Percentiles rank a stretch among this genome's conserved stretches.
Evolutionary conservation across 2,888 invertebrate species (phyloP).

Genomic region (Busseola fusca): DNA sequence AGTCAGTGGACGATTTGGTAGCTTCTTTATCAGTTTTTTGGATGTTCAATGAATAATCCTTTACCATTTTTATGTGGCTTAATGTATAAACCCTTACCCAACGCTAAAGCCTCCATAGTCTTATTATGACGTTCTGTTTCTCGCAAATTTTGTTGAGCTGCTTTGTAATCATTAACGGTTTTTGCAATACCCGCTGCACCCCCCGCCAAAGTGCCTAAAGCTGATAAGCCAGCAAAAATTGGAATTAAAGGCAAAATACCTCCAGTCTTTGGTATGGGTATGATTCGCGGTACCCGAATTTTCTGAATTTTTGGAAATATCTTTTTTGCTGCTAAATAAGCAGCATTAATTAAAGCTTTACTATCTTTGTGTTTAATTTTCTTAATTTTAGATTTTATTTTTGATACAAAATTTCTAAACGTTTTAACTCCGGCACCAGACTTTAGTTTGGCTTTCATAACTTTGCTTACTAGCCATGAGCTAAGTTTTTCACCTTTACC

Average conservation of each 20-base stretch:
- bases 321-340: not conserved
- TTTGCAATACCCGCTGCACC: too few species aligned
- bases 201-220: slow-evolving; percentile 10
- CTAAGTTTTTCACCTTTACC: too few species aligned
- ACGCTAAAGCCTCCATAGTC: too few species aligned
- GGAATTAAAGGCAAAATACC: not conserved
- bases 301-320: not conserved
- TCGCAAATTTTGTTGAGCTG: too few species aligned
- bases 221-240: slow-evolving; percentile 13
- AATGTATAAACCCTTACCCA: too few species aligned
- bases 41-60: too few species aligned
- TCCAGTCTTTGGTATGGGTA: too few species aligned
- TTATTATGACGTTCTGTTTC: too few species aligned
- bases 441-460: not conserved
- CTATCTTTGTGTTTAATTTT: not conserved
- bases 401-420: not conserved
- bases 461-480: too few species aligned
- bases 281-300: not conserved
- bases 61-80: too few species aligned
- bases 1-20: slow-evolving; percentile 6
- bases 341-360: not conserved
- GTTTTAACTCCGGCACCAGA: not conserved
- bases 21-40: slow-evolving; percentile 6
- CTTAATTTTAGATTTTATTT: not conserved
- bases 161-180: too few species aligned